phyloP scores from a whole-genome alignment of 2,113 vertebrate species.

The Pithys albifrons region DNA sequence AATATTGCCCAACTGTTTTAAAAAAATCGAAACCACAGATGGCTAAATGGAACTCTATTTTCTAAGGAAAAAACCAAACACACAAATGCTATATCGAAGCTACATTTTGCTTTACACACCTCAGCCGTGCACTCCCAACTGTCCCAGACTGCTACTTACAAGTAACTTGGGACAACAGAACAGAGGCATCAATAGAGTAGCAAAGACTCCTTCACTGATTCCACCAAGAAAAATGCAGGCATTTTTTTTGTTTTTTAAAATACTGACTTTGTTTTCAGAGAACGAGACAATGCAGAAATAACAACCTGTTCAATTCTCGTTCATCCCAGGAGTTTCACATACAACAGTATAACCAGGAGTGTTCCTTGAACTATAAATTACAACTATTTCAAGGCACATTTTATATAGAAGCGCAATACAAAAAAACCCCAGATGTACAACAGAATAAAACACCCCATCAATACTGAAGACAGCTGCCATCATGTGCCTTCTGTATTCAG shows the following conservation, averaged over 20 bases:
- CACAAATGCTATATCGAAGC: slow-evolving; percentile 48
- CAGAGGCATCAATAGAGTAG: slow-evolving; percentile 46
- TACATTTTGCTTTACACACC: slow-evolving; percentile 62
- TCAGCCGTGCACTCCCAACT: slow-evolving; percentile 52
- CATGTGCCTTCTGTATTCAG: slow-evolving; percentile 64
- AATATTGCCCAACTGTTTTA: slow-evolving; percentile 25
- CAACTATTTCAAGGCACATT: slow-evolving; percentile 81
- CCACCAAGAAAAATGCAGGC: slow-evolving; percentile 59
- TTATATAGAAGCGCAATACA: slow-evolving; percentile 76
- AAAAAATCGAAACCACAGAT: slow-evolving; percentile 53
- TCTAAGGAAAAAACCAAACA: slow-evolving; percentile 10
- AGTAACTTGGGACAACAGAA: slow-evolving; percentile 65
- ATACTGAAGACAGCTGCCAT: slow-evolving; percentile 72
- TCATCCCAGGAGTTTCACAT: slow-evolving; percentile 64
- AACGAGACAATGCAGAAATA: slow-evolving; percentile 60
- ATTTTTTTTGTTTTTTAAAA: slow-evolving; percentile 30
- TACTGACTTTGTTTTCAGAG: slow-evolving; percentile 43
- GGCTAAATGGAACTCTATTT: slow-evolving; percentile 55
- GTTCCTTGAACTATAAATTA: slow-evolving; percentile 73
- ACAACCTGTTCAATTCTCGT: slow-evolving; percentile 62
- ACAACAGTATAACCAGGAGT: slow-evolving; percentile 70
- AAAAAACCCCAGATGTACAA: slow-evolving; percentile 72
- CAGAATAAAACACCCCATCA: slow-evolving; percentile 72
- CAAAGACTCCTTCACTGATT: slow-evolving; percentile 67
- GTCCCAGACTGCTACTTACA: slow-evolving; percentile 43